Percentiles rank a stretch among this genome's conserved stretches.
These are phyloP conservation scores for Nebria brevicollis DNA, from an alignment of 2,888 invertebrate species.

Conservation along the genomic window DNA sequence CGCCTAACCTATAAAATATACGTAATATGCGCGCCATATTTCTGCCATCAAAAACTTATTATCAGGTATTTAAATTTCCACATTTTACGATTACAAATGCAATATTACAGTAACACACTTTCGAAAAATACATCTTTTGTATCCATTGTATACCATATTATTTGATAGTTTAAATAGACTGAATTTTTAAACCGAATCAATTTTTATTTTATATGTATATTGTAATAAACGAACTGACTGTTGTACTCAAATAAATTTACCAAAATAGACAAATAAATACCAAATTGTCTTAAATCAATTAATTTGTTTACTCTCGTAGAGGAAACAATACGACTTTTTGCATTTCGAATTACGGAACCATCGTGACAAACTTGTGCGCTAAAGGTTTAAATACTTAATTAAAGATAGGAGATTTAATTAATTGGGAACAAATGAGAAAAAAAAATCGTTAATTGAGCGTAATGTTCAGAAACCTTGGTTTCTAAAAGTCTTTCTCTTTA, in stretches of 20 bases:
- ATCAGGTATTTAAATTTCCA: background rate
- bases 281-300: conserved; percentile 15
- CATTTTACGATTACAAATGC: conserved; percentile 2
- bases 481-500: background rate
- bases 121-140: background rate
- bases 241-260: background rate
- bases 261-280: background rate
- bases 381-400: conserved; percentile 21
- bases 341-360: conserved; percentile 20
- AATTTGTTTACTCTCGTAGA: conserved; percentile 15
- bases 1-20: background rate
- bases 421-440: conserved; percentile 22
- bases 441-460: background rate
- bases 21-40: background rate
- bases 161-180: too few species aligned
- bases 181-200: too few species aligned
- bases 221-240: too few species aligned
- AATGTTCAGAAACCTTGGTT: background rate
- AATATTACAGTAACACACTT: background rate
- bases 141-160: background rate
- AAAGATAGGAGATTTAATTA: conserved; percentile 20
- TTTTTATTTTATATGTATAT: too few species aligned
- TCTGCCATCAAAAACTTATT: background rate
- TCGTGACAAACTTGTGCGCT: conserved; percentile 2
- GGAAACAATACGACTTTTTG: conserved; percentile 24